Evolutionary conservation across 2,113 vertebrate species (phyloP), one percentile per base, ranked within the genome.

Genomic region (Eulemur macaco): DNA sequence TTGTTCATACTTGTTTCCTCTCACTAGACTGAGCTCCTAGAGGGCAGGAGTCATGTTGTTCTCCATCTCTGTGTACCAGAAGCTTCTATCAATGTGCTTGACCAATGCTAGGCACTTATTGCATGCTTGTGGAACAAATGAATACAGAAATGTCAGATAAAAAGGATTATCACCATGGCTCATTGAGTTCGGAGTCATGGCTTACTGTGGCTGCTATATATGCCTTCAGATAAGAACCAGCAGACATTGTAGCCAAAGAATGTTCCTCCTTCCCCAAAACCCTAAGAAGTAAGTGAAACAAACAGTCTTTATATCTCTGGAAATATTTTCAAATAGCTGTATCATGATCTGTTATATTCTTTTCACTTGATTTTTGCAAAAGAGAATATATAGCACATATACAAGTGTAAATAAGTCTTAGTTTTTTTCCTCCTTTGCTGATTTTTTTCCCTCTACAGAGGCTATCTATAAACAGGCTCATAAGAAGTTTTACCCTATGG

Each of bases 341-440:
- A 60, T 9, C 50, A 37, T 21, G 1, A 31, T 8, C 15, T 20
- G 0, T 23, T 18, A 73, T 4, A 63, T 10, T 66, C 0, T 91
- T 63, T 89, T 80, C n/a, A 37, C 6, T 81, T 29, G 2, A 81
- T 52, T 97, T 54, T 96, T 86, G 21, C 45, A 81, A 91, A 95
- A 20, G 8, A 76, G 1, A 4, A 60, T 47, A 25, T 3, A 84
- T 17, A 90, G 15, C 37, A 90, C 37, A 83, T 39, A 76, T 21
- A 83, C 3, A 56, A 71, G 1, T 34, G 29, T 15, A 45, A 3
- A 42, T 29, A 37, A 60, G 7, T 21, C 4, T 12, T 27, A 31
- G 7, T 54, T 7, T 85, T 73, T n/a, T 86, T 80, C 69, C 42
- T 77, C 42, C 8, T 76, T 54, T 10, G 42, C 9, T 73, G 18